Base-by-base conservation (phyloP, 2,888 invertebrate species). In the Cryptophagus acutangulus region DNA sequence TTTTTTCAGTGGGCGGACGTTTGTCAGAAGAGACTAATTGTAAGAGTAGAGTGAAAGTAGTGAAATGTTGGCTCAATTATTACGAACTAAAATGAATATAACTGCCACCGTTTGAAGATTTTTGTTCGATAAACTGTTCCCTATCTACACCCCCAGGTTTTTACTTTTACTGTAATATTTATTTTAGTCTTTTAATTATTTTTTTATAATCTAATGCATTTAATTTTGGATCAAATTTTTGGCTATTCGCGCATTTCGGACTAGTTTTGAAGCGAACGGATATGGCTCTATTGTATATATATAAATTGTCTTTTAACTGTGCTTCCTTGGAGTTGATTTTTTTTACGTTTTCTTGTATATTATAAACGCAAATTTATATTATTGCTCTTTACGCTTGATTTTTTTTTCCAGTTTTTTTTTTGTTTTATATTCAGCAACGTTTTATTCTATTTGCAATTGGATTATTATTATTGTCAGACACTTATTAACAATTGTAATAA, bases 1-100 rank as follows among this genome's bases (percentile, higher is more conserved):
- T 61, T 53, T 55, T 76, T 76, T 5, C 76, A 89, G 89, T 66
- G 89, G 89, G 63, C 81, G 82, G 78, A 88, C 88, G 63, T 90
- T 90, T 70, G 79, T 87, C 64, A 81, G 89, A 71, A 84, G 84
- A 74, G 87, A 87, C 76, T 87, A 81, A 84, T 74, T n/a, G 71
- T 72, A 48, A 48, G 45, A 49, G 39, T 18, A 28, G 4, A 33
- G 24, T 13, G 26, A 12, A 6, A 10, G 3, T 31, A 31, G 31
- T 31, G 31, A 10, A 13, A 26, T 12, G n/a, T 31, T 31, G 31
- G 31, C 31, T 31, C 26, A 39, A 39, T 34, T 38, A 30, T 31
- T 35, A 38, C 41, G 31, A 29, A 24, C 36, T 37, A 28, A 33
- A 33, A n/a, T n/a, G 10, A 38, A 38, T 31, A 33, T n/a, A 33